A percentile compares a stretch with the other conserved stretches of the same genome.
Evolutionary conservation across 1,140 invertebrate species (phyloP).

Genomic region (Macrostomum lignano): DNA sequence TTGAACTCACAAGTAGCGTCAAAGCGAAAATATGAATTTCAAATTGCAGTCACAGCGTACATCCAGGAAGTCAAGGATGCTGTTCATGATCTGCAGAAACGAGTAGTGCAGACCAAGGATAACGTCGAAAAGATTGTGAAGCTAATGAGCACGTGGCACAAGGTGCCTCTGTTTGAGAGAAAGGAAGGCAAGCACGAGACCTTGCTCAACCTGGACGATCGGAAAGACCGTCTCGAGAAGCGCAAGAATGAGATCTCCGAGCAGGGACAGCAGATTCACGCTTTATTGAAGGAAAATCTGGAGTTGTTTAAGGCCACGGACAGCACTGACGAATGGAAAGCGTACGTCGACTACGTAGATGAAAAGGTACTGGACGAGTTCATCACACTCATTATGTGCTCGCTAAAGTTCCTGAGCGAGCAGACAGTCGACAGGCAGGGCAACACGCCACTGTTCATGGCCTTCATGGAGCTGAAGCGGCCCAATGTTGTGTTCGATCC

Average conservation of each 20-base stretch:
- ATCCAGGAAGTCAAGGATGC: slow-evolving; percentile 43
- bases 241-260: slow-evolving; percentile 42
- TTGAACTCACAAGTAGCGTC: slow-evolving; percentile 2
- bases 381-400: slow-evolving; percentile 7
- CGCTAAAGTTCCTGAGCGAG: slow-evolving; percentile 32
- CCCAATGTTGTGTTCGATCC: slow-evolving; percentile 42
- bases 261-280: slow-evolving; percentile 41
- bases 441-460: slow-evolving; percentile 2
- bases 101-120: slow-evolving; percentile 49
- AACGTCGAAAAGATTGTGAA: slow-evolving; percentile 49
- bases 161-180: slow-evolving; percentile 48
- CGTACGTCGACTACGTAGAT: slow-evolving; percentile 38
- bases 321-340: slow-evolving; percentile 40
- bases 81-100: slow-evolving; percentile 45
- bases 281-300: slow-evolving; percentile 35
- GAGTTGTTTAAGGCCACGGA: slow-evolving; percentile 43
- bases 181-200: slow-evolving; percentile 49
- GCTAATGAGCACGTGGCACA: slow-evolving; percentile 47
- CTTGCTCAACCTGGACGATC: slow-evolving; percentile 50
- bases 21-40: not conserved
- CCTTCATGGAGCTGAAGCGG: slow-evolving; percentile 24
- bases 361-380: not conserved
- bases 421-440: slow-evolving; percentile 56
- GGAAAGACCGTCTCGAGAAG: slow-evolving; percentile 40
- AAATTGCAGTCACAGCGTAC: slow-evolving; percentile 33